Evolutionary conservation across 2,797 vertebrate species (phyloP).

Genomic region (Pseudomugil gertrudae): DNA sequence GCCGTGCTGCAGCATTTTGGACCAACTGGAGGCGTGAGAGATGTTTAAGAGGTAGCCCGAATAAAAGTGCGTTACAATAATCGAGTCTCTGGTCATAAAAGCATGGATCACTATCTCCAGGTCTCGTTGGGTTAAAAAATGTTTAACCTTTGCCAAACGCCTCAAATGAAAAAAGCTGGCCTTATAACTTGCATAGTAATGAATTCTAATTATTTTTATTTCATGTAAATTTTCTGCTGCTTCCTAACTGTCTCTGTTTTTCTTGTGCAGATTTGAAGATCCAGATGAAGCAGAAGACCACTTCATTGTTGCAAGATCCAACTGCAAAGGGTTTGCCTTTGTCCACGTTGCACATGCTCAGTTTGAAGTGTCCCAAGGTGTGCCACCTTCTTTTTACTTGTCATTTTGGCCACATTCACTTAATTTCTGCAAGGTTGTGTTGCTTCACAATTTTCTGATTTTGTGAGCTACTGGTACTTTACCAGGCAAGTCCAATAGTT

Average conservation of each 20-base stretch:
- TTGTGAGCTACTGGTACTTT: not conserved
- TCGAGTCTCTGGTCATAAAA: too few relatives aligned
- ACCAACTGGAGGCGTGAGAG: too few relatives aligned
- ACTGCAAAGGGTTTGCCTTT: constrained; percentile 94
- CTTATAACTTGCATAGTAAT: not conserved
- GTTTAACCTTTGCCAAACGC: too few relatives aligned
- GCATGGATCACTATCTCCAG: too few relatives aligned
- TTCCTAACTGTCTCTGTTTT: not conserved
- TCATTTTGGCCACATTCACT: not conserved
- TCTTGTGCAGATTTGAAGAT: constrained; percentile 87
- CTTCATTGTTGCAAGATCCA: constrained; percentile 90
- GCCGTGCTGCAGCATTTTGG: too few relatives aligned
- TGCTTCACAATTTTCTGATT: not conserved
- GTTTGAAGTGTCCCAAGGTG: constrained; percentile 93
- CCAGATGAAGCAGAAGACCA: constrained; percentile 92
- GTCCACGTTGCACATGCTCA: constrained; percentile 95
- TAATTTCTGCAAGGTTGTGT: not conserved
- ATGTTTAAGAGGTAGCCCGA: too few relatives aligned
- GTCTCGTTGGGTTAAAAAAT: too few relatives aligned
- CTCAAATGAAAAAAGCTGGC: too few relatives aligned
- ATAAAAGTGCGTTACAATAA: too few relatives aligned
- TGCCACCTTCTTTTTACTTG: not conserved
- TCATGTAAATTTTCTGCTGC: not conserved
- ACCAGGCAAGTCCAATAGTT: not conserved
- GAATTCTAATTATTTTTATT: not conserved